phyloP scores from a whole-genome alignment of 2,113 vertebrate species.

The Echinops telfairi region DNA sequence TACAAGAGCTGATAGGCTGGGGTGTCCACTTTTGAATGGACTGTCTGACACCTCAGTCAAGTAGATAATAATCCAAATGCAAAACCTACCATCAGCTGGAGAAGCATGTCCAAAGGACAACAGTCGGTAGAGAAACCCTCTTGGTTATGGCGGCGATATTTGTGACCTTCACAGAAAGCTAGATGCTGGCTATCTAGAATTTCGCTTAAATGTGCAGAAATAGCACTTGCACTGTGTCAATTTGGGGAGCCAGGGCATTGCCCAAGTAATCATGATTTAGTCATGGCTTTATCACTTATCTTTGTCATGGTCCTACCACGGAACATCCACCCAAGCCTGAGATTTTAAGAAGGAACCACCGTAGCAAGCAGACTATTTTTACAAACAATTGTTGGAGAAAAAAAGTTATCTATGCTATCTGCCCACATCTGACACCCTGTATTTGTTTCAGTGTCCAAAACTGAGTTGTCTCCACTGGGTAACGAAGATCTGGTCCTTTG shows the following conservation, averaged over 20 bases:
- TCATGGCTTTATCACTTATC: not conserved
- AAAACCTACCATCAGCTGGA: not conserved
- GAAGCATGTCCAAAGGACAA: not conserved
- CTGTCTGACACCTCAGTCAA: not conserved
- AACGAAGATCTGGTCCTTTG: not conserved
- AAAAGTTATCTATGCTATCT: not conserved
- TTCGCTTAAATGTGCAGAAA: not conserved
- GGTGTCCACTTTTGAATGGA: constrained; percentile 35
- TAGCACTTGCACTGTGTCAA: not conserved
- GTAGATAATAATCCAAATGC: constrained; percentile 25
- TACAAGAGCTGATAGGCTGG: not conserved
- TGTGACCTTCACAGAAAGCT: not conserved
- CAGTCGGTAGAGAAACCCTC: not conserved
- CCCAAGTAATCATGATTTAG: not conserved
- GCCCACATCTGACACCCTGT: not conserved
- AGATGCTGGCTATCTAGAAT: too few relatives aligned
- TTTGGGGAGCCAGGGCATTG: not conserved
- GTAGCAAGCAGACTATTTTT: too few relatives aligned
- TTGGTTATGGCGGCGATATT: not conserved
- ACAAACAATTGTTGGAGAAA: not conserved
- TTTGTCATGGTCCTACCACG: too few relatives aligned
- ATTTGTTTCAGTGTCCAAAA: not conserved
- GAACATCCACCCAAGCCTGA: too few relatives aligned
- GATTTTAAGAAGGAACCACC: not conserved
- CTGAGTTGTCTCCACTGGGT: not conserved